Evolutionary conservation across 2,797 vertebrate genomes (phyloP).

Genomic region (Epinephelus malabaricus): DNA sequence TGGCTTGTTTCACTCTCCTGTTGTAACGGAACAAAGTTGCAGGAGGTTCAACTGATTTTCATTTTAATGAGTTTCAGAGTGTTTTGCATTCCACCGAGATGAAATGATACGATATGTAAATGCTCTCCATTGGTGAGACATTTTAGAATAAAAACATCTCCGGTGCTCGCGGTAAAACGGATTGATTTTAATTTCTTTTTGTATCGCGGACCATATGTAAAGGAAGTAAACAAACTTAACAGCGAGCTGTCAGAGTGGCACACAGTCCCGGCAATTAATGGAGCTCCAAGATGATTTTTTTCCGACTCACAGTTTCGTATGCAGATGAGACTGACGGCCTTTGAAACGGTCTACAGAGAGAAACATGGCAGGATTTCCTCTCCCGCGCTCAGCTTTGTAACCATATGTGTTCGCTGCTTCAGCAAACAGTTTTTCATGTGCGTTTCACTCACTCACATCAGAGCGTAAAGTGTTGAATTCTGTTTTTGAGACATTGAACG

Average conservation of each 20-base stretch:
- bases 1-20: background rate
- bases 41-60: slow-evolving; percentile 26
- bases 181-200: background rate
- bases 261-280: slow-evolving; percentile 46
- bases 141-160: slow-evolving; percentile 37
- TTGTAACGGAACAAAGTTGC: slow-evolving; percentile 12
- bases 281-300: slow-evolving; percentile 28
- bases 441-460: slow-evolving; percentile 40
- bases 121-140: slow-evolving; percentile 24
- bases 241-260: slow-evolving; percentile 18
- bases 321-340: slow-evolving; percentile 59
- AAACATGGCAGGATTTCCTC: slow-evolving; percentile 63
- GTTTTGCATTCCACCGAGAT: slow-evolving; percentile 42
- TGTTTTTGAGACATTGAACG: slow-evolving; percentile 22
- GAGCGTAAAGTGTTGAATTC: slow-evolving; percentile 41
- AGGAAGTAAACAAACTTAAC: slow-evolving; percentile 36
- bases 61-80: slow-evolving; percentile 46
- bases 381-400: slow-evolving; percentile 47
- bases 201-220: slow-evolving; percentile 26
- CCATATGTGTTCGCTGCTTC: slow-evolving; percentile 53
- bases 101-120: slow-evolving; percentile 51
- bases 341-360: slow-evolving; percentile 64
- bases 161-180: background rate
- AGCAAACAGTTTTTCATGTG: slow-evolving; percentile 62
- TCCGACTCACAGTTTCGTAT: slow-evolving; percentile 31